Conservation (phyloP, 2,797 vertebrate genomes). For the Amblyraja radiata region DNA sequence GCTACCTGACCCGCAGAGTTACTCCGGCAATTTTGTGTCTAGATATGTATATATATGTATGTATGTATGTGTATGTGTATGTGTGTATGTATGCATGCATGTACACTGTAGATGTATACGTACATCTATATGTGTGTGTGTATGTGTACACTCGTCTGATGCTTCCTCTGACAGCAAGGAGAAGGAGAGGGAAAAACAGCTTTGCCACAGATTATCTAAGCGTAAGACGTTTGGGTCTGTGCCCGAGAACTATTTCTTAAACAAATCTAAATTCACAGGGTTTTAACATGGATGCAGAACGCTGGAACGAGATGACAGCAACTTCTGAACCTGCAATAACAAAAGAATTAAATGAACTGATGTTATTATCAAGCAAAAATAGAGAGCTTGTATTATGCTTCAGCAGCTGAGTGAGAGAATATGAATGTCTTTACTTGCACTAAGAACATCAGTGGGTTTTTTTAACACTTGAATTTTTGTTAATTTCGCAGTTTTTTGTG, state of each 20-base stretch:
- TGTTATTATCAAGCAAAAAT: not conserved
- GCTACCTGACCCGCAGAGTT: no score
- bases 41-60: no score
- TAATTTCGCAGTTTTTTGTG: no score
- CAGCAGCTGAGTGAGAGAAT: not conserved
- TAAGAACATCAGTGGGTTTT: no score
- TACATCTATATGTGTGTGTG: no score
- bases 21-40: no score
- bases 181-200: not conserved
- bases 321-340: not conserved
- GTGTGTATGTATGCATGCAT: no score
- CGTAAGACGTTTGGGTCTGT: not conserved
- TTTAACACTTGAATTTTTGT: no score
- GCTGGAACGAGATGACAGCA: slow-evolving; percentile 25
- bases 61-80: no score
- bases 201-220: slow-evolving; percentile 3
- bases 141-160: not conserved
- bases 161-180: not conserved
- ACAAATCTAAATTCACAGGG: not conserved
- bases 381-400: not conserved
- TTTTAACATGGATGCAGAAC: not conserved
- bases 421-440: no score
- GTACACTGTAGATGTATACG: no score
- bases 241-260: not conserved
- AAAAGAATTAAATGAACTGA: not conserved